Percentiles rank a stretch among this genome's conserved stretches.
Conservation (phyloP, 37 sponge, comb jelly and placozoan species). For the Ephydatia muelleri region DNA sequence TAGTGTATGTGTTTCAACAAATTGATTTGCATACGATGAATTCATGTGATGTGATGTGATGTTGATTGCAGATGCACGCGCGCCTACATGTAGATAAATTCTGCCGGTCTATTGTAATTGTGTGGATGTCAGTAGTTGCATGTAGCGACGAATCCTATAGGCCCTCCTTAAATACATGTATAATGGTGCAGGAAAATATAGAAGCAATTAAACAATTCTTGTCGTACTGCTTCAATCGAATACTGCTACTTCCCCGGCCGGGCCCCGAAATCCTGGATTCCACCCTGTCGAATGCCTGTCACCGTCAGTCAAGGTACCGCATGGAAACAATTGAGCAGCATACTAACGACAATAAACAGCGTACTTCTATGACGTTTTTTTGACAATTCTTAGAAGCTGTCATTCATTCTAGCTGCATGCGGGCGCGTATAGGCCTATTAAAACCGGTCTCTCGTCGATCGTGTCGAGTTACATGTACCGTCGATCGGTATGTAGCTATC, state of each 20-base stretch:
- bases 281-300: background rate
- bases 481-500: background rate
- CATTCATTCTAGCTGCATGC: background rate
- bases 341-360: background rate
- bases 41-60: background rate
- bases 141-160: background rate
- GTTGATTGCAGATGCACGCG: too few relatives aligned
- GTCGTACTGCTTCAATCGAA: background rate
- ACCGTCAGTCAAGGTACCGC: background rate
- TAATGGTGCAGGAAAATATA: slow-evolving; percentile 1
- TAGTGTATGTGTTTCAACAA: background rate
- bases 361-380: background rate
- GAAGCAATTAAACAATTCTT: background rate
- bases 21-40: background rate
- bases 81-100: background rate
- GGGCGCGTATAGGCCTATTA: slow-evolving; percentile 1
- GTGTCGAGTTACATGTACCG: background rate
- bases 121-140: slow-evolving; percentile 1
- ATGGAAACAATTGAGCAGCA: background rate
- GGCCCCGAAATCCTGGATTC: background rate
- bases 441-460: background rate
- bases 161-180: background rate
- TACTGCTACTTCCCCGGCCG: background rate
- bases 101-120: background rate
- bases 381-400: background rate